Evolutionary conservation across 1,140 invertebrate genomes (phyloP), one percentile per base, ranked within the genome.

Genomic region (Venustaconcha ellipsiformis): DNA sequence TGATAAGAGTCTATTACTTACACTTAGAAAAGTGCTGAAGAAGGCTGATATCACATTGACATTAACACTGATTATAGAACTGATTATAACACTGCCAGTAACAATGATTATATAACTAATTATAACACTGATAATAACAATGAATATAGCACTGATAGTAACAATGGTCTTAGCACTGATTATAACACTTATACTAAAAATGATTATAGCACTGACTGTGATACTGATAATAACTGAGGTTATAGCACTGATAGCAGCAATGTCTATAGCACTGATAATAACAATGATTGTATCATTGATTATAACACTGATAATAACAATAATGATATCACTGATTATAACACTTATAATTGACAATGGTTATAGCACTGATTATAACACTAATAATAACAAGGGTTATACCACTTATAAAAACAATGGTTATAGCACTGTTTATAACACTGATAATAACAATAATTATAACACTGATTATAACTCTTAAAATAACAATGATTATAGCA

Each of bases 401-500:
- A 23, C 58, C 56, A n/a, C 20, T 62, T 14, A 62, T 62, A 26
- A 71, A 57, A n/a, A 71, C 56, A 4, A 62, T 62, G 20, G 48
- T 71, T 14, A 62, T 71, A n/a, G 62, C 62, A n/a, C 63, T 62
- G 20, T 4, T 62, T 20, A 71, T 71, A n/a, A 71, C 60, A 23
- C 20, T 71, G 3, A 62, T 71, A n/a, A 55, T 63, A n/a, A 71
- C 37, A n/a, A 62, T 62, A 17, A 62, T 62, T 20, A 62, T 71
- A n/a, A 3, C 62, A n/a, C 0, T 73, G 37, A 62, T 73, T 48
- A 71, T 62, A n/a, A 62, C 62, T 2, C 63, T 71, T 14, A 71
- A 64, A n/a, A 71, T 62, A n/a, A 62, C 48, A n/a, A 62, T 71
- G 20, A 62, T 71, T 1, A 62, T 71, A n/a, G 62, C 62, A n/a